These are phyloP conservation scores for Rhyacichthys aspro DNA, from an alignment of 2,797 vertebrate species.

Conservation along the genomic window DNA sequence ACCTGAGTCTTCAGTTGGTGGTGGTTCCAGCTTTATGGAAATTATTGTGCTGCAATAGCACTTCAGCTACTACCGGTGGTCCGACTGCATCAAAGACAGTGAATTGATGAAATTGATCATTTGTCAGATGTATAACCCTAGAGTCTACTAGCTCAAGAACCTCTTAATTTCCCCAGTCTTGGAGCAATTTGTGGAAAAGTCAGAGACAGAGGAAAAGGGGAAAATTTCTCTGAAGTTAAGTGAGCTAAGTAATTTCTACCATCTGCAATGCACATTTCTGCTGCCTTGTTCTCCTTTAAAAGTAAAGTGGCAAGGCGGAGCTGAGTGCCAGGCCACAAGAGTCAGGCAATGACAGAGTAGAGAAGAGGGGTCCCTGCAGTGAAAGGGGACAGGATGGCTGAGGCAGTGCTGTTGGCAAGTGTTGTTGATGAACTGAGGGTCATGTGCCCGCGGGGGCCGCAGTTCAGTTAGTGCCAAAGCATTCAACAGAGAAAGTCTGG, in stretches of 20 bases:
- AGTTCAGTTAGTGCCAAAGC: slow-evolving; percentile 45
- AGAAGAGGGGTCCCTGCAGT: slow-evolving; percentile 56
- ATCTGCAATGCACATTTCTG: slow-evolving; percentile 81
- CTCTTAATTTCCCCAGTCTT: slow-evolving; percentile 72
- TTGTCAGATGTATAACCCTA: slow-evolving; percentile 50
- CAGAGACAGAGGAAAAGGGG: slow-evolving; percentile 41
- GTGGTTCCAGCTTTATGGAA: too few species aligned
- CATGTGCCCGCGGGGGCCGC: slow-evolving; percentile 33
- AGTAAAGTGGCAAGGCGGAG: slow-evolving; percentile 74
- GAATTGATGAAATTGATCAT: slow-evolving; percentile 47
- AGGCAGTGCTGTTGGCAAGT: slow-evolving; percentile 53
- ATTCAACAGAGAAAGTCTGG: slow-evolving; percentile 40
- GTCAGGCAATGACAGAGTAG: slow-evolving; percentile 74
- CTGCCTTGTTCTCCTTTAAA: slow-evolving; percentile 67
- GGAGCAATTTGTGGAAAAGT: slow-evolving; percentile 76
- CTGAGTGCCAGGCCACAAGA: slow-evolving; percentile 64
- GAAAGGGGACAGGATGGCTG: slow-evolving; percentile 44
- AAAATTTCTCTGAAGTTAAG: slow-evolving; percentile 74
- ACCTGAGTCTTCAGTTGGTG: too few species aligned
- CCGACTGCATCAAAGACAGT: slow-evolving; percentile 16
- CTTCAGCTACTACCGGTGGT: too few species aligned
- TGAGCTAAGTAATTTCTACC: slow-evolving; percentile 80
- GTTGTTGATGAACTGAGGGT: slow-evolving; percentile 31
- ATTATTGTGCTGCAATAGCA: too few species aligned
- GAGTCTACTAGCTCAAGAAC: slow-evolving; percentile 65